Evolutionary conservation across 2,797 vertebrate species (phyloP), one percentile per base, ranked within the genome.

Genomic region (Limosa lapponica): DNA sequence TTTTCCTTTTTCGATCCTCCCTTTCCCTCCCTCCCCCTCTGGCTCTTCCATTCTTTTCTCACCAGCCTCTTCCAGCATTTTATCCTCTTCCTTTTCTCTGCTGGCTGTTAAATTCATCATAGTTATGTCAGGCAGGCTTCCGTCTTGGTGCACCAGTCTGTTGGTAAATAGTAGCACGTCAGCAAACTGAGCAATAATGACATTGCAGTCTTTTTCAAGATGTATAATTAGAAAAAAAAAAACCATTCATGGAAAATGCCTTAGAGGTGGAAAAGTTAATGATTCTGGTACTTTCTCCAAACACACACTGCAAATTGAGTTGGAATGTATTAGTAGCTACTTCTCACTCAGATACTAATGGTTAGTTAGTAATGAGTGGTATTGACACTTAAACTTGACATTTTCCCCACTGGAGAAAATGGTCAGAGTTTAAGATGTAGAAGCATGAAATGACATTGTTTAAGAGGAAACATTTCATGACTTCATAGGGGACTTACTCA

Each of bases 401-500:
- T 98, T 98, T 98, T 98, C 97, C 98, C 98, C 97, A 92, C 87
- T 95, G 98, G 97, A 97, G 96, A 98, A 98, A 98, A 98, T 98
- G 95, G 97, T 97, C 97, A 98, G 97, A 98, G 98, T 98, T 98
- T 98, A 98, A 98, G 98, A 95, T 97, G 95, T 80, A 98, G 98
- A 98, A 99, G 98, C 98, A 99, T 98, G 98, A 98, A 98, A 99
- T 97, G 98, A 98, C 97, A 90, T 97, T 98, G 97, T 98, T 96
- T 97, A 98, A 98, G 93, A 98, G 93, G 97, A 98, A 98, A 98
- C 98, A 99, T 99, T 98, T 98, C 97, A 97, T 98, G 97, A 97
- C 98, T 98, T 98, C 97, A 96, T 65, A 82, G 96, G 96, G 98
- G 97, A 99, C 99, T 99, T 99, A 99, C 99, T 99, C 99, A 99